These are phyloP conservation scores for Leptura quadrifasciata DNA, from an alignment of 2,888 invertebrate genomes.

Conservation along the genomic window DNA sequence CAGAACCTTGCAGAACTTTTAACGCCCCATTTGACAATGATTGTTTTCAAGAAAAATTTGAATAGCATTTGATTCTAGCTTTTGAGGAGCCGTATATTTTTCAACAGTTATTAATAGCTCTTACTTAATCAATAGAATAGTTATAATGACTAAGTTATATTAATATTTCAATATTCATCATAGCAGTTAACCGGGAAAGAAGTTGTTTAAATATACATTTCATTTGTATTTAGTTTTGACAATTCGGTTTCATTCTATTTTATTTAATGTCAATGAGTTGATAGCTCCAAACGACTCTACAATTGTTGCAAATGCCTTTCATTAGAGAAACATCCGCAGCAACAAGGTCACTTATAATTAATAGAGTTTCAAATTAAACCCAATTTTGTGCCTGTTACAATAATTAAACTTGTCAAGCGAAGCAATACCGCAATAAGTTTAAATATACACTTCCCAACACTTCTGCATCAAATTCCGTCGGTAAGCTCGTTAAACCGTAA, in stretches of 20 bases:
- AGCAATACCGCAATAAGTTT: slow-evolving; percentile 7
- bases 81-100: no score
- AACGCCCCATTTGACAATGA: no score
- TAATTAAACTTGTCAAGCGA: slow-evolving; percentile 2
- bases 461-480: neutral
- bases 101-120: no score
- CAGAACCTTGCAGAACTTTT: no score
- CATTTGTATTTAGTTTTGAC: no score
- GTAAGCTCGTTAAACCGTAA: neutral
- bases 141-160: no score
- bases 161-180: no score
- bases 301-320: neutral
- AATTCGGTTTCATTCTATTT: neutral
- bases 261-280: slow-evolving; percentile 1
- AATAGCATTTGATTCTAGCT: no score
- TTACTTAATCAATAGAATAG: no score
- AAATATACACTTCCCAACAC: slow-evolving; percentile 3
- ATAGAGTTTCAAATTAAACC: slow-evolving; percentile 7
- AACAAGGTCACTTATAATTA: neutral
- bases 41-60: no score
- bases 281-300: neutral
- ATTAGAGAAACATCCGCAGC: slow-evolving; percentile 1
- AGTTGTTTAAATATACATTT: no score
- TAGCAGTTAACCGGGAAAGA: no score
- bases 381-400: slow-evolving; percentile 7